Evolutionary conservation across 2,888 invertebrate genomes (phyloP), one percentile per base, ranked within the genome.

Genomic region (Dynastes grantii): DNA sequence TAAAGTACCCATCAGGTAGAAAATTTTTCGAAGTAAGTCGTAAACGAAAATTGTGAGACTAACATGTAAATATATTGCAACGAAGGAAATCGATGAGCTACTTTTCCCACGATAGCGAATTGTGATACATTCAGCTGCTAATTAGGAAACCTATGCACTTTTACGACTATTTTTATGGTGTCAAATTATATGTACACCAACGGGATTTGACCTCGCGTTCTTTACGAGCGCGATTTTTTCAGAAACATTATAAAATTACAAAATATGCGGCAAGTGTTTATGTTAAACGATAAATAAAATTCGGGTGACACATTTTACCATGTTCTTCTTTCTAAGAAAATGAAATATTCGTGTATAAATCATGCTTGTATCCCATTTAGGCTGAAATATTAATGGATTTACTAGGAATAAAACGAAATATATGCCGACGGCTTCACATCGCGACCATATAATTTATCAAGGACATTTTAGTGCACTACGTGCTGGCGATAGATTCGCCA

Each of bases 311-410:
- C 49, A 61, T 75, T 75, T 27, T 75, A 75, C 73, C 61, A 29
- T 75, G 73, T 61, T 61, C 61, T 75, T 75, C 73, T 75, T 75
- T 61, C 73, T 75, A 61, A 61, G 61, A 45, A 75, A 75, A 49
- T 75, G 73, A 75, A 75, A 61, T 75, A 75, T 75, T 75, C 73
- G 27, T 27, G 37, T 61, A 75, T 75, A 75, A 75, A 75, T 75
- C 73, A 75, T 63, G 16, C 61, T 75, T 40, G 22, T 61, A 45
- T 61, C 73, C 73, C 73, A 75, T 75, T 75, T 61, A 49, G 73
- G 73, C 73, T 75, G 73, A 75, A 75, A 75, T 75, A 75, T 75
- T 75, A 75, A 75, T 75, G 73, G 73, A 61, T 75, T 61, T 75
- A 75, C 61, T 75, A 75, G 73, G 61, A 75, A 75, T 75, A 75